Evolutionary conservation across 2,113 vertebrate species (phyloP), one percentile per base, ranked within the genome.

Genomic region (Microtus pennsylvanicus): DNA sequence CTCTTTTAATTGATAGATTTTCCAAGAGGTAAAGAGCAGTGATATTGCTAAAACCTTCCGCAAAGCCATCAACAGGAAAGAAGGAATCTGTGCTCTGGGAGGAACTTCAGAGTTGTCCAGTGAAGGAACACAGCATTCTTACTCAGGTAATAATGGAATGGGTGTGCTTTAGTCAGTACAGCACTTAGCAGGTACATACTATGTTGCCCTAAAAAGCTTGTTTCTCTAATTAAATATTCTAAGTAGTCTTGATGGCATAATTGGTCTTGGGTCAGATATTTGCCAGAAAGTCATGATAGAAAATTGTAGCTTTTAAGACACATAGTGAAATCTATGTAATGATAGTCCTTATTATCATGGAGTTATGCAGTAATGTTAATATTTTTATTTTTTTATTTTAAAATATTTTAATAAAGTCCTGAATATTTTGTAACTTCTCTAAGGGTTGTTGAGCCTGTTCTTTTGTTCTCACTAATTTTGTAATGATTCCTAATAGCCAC

Each of bases 111-210:
- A 99, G 94, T 98, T 99, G 96, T 99, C 99, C 78, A 99, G 99
- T 0, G 99, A 99, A 97, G 99, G 99, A 74, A 99, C 99, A 0
- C 99, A 99, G 85, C 99, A 99, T 96, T 99, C 99, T 0, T 99
- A 99, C 94, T 99, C 99, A 98, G 99, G 99, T 99, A 98, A 9
- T 3, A 0, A 30, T 70, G 74, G 72, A 42, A 5, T 24, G 1
- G 90, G 28, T 76, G 58, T 13, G 6, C 0, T 63, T 75, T 42
- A 16, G 17, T 38, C 58, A 52, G 67, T 24, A 35, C 35, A 75
- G 0, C 72, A 38, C 52, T 77, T 78, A 47, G 38, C 22, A 72
- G 21, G 10, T 75, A 52, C 14, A 19, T 80, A 63, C 61, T 65
- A 0, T 42, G 13, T 65, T 74, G 45, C 55, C 21, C 55, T 35